Percentiles rank a stretch among this genome's conserved stretches.
Evolutionary conservation across 2,888 invertebrate genomes (phyloP).

Genomic region (Zaprionus bogoriensis): DNA sequence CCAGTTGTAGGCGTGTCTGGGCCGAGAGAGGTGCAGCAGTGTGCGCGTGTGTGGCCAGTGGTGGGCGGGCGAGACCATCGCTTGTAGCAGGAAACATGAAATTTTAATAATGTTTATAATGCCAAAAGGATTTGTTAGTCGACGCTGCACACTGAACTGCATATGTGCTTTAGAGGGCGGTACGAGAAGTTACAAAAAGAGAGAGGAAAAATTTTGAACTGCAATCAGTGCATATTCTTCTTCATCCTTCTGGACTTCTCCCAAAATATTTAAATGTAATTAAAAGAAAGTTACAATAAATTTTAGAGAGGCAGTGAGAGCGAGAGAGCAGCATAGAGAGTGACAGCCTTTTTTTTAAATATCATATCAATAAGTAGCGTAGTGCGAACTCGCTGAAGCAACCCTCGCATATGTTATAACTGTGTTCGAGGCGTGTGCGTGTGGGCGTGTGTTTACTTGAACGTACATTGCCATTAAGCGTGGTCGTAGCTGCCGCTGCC

Average conservation of each 20-base stretch:
- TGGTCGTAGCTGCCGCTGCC: slow-evolving; percentile 47
- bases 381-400: background rate
- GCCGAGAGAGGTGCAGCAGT: background rate
- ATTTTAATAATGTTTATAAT: slow-evolving; percentile 80
- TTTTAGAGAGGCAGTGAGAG: background rate
- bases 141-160: slow-evolving; percentile 62
- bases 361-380: background rate
- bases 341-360: no score
- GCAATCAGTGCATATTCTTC: background rate
- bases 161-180: slow-evolving; percentile 35
- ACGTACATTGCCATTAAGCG: slow-evolving; percentile 76
- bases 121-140: slow-evolving; percentile 78
- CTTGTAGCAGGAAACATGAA: slow-evolving; percentile 73
- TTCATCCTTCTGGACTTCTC: no score
- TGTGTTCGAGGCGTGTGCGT: slow-evolving; percentile 13
- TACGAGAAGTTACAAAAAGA: background rate
- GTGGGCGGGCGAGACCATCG: slow-evolving; percentile 29
- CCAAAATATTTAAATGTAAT: no score
- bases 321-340: no score
- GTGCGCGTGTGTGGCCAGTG: background rate
- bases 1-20: slow-evolving; percentile 2
- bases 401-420: slow-evolving; percentile 38
- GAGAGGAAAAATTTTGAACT: background rate
- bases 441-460: slow-evolving; percentile 64
- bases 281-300: background rate